A percentile compares a stretch with the other conserved stretches of the same genome.
Conservation (phyloP, 1,140 invertebrate species). For the Lepidurus arcticus region DNA sequence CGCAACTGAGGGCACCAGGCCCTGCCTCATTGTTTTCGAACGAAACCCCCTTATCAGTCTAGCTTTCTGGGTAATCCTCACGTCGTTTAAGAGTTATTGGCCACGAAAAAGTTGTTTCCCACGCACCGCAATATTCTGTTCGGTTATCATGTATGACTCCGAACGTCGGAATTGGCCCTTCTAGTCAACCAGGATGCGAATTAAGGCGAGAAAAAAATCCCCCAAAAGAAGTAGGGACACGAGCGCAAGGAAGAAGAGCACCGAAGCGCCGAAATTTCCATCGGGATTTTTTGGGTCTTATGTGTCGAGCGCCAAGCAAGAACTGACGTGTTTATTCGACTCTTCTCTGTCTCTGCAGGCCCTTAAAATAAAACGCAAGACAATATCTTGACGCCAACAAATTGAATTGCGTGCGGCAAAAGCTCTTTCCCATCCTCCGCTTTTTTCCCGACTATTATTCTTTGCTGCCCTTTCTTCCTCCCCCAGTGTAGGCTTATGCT, state of each 20-base stretch:
- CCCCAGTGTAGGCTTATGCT: background rate
- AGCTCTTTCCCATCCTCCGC: conserved; percentile 15
- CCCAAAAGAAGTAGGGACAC: background rate
- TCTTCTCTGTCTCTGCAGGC: background rate
- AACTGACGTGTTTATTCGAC: conserved; percentile 18
- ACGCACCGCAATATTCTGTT: background rate
- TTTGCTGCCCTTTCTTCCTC: background rate
- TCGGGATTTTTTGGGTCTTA: background rate
- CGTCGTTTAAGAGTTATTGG: background rate
- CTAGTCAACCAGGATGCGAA: background rate
- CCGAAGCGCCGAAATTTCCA: background rate
- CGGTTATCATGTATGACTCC: background rate
- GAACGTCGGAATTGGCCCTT: background rate
- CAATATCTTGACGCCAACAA: conserved; percentile 21
- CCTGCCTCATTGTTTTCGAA: background rate
- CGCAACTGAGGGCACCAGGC: background rate
- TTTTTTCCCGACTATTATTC: background rate
- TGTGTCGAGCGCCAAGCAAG: background rate
- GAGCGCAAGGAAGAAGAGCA: background rate
- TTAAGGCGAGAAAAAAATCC: background rate
- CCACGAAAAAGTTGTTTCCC: conserved; percentile 6
- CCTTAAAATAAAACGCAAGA: conserved; percentile 16
- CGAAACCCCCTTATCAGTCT: conserved; percentile 8
- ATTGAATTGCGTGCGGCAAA: conserved; percentile 17
- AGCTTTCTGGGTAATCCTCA: background rate